A percentile compares a stretch with the other conserved stretches of the same genome.
Conservation (phyloP, 2,888 invertebrate genomes). For the Cheilosia variabilis region DNA sequence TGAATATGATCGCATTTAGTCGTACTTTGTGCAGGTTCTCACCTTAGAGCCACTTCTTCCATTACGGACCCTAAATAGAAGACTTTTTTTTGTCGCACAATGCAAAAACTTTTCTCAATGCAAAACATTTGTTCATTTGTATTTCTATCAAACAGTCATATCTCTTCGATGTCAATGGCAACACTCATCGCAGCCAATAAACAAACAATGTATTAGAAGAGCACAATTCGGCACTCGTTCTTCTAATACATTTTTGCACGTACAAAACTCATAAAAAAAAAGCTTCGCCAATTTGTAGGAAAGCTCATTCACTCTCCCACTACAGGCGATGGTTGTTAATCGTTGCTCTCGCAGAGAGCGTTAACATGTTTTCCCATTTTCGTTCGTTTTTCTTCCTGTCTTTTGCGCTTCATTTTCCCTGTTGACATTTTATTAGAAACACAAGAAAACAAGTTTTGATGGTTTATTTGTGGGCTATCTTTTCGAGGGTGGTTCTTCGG, state of each 20-base stretch:
- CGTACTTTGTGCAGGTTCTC: too few species aligned
- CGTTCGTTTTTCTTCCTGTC: constrained; percentile 4
- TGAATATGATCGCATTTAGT: too few species aligned
- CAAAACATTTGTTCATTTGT: too few species aligned
- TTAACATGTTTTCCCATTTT: constrained; percentile 16
- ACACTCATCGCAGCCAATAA: constrained; percentile 2
- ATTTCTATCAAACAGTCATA: too few species aligned
- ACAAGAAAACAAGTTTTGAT: constrained; percentile 31
- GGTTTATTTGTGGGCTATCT: background rate
- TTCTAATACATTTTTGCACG: constrained; percentile 38
- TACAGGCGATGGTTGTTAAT: background rate
- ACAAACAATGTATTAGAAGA: constrained; percentile 19
- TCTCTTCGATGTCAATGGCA: constrained; percentile 1
- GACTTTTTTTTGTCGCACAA: too few species aligned
- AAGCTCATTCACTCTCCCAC: constrained; percentile 28
- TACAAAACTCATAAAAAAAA: constrained; percentile 25
- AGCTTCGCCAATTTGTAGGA: constrained; percentile 15
- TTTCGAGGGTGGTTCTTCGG: constrained; percentile 21
- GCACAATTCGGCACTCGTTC: constrained; percentile 4
- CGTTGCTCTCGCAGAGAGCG: constrained; percentile 5
- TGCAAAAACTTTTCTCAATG: too few species aligned
- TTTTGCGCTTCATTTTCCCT: constrained; percentile 40
- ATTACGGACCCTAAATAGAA: too few species aligned
- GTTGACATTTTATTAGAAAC: constrained; percentile 62
- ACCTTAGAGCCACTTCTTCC: too few species aligned